A percentile compares a stretch with the other conserved stretches of the same genome.
phyloP scores from a whole-genome alignment of 2,113 vertebrate species.

The Panthera uncia region DNA sequence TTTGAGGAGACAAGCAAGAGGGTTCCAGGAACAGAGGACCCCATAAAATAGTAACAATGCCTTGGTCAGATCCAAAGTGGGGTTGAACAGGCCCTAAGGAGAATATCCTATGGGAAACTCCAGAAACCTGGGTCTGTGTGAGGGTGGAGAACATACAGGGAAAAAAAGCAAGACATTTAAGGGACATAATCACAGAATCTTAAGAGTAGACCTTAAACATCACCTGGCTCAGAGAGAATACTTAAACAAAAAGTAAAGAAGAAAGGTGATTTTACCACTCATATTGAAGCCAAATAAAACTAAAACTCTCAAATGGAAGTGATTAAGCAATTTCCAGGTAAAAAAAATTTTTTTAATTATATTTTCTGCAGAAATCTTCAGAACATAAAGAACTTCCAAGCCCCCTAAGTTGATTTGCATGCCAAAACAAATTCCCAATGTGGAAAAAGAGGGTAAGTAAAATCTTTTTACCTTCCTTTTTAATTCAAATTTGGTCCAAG shows the following conservation, averaged over 20 bases:
- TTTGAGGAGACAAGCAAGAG: background rate
- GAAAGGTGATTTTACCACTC: background rate
- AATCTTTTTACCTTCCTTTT: slow-evolving; percentile 27
- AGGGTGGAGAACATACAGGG: background rate
- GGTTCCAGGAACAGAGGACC: background rate
- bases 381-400: slow-evolving; percentile 24
- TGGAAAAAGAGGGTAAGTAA: background rate
- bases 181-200: background rate
- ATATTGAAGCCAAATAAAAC: slow-evolving; percentile 14
- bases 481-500: slow-evolving; percentile 47
- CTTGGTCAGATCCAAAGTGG: background rate
- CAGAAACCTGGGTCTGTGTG: background rate
- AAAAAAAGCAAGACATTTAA: background rate
- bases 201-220: background rate
- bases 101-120: background rate
- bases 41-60: background rate
- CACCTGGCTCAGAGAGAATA: background rate
- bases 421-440: background rate
- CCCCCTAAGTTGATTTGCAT: background rate
- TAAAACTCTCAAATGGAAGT: background rate
- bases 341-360: background rate
- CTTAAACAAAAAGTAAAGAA: background rate
- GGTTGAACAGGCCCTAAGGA: background rate
- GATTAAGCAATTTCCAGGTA: background rate
- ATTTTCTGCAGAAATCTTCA: slow-evolving; percentile 40